Evolutionary conservation across 1,140 invertebrate species (phyloP).

Genomic region (Rhysida immarginata): DNA sequence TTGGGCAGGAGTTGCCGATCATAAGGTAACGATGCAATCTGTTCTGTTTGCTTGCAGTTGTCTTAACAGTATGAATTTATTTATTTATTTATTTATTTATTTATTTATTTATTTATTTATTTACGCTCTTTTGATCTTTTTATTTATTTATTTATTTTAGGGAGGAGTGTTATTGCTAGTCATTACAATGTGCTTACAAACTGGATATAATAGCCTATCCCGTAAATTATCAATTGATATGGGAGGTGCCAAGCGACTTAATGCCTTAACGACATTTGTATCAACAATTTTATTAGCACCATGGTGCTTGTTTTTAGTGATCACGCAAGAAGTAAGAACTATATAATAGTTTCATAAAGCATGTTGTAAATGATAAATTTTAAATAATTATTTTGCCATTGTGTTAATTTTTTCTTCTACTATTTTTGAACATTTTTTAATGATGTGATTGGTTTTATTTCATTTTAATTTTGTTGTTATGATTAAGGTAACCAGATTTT

Average conservation of each 20-base stretch:
- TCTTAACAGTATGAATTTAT: neutral
- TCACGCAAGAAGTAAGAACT: neutral
- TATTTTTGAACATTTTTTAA: neutral
- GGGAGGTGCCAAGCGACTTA: conserved; percentile 32
- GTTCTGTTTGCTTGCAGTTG: too few species aligned
- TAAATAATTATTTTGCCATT: neutral
- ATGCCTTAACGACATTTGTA: conserved; percentile 29
- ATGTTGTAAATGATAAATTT: neutral
- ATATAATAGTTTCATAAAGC: too few species aligned
- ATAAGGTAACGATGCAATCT: too few species aligned
- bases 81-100: neutral
- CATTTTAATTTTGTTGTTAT: neutral
- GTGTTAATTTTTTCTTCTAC: neutral
- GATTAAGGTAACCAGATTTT: too few species aligned
- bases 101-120: too few species aligned
- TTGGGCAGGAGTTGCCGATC: conserved; percentile 30
- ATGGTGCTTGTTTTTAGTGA: neutral
- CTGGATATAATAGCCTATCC: conserved; percentile 25
- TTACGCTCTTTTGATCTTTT: too few species aligned
- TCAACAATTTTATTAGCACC: conserved; percentile 22
- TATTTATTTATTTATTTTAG: conserved; percentile 18
- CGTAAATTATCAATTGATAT: conserved; percentile 33
- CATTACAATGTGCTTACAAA: conserved; percentile 27
- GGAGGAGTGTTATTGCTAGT: conserved; percentile 32
- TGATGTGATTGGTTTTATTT: neutral